A percentile compares a stretch with the other conserved stretches of the same genome.
phyloP scores from a whole-genome alignment of 2,113 vertebrate species.

The Vidua macroura region DNA sequence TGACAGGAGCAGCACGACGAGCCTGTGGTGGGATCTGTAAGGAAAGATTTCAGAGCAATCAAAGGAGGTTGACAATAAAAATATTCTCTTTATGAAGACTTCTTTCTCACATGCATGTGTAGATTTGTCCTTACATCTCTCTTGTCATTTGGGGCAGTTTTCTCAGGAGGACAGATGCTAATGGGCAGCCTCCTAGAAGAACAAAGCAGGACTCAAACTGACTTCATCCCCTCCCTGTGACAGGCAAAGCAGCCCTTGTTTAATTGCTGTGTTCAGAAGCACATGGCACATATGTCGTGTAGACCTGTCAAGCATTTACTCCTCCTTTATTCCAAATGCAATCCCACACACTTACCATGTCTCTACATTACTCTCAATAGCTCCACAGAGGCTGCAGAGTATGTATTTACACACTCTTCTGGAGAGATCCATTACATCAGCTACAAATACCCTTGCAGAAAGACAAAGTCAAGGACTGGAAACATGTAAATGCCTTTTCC shows the following conservation, averaged over 20 bases:
- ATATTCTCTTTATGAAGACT: background rate
- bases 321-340: conserved; percentile 47
- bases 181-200: conserved; percentile 22
- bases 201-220: conserved; percentile 50
- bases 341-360: conserved; percentile 36
- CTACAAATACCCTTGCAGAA: conserved; percentile 39
- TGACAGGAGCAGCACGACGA: conserved; percentile 82
- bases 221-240: conserved; percentile 42
- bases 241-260: conserved; percentile 59
- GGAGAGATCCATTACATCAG: conserved; percentile 54
- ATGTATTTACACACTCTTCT: conserved; percentile 34
- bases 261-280: conserved; percentile 63
- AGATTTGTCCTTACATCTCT: conserved; percentile 38
- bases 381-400: conserved; percentile 43
- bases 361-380: conserved; percentile 36
- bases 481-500: conserved; percentile 5
- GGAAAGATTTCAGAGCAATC: conserved; percentile 46
- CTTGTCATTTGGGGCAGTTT: background rate
- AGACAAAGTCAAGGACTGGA: conserved; percentile 50
- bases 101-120: background rate
- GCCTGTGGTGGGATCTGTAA: conserved; percentile 85
- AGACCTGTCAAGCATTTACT: conserved; percentile 58
- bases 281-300: background rate
- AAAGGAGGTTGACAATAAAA: conserved; percentile 13
- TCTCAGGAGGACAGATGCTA: conserved; percentile 44